Evolutionary conservation across 2,888 invertebrate species (phyloP).

Genomic region (Linnaemya vulpina): DNA sequence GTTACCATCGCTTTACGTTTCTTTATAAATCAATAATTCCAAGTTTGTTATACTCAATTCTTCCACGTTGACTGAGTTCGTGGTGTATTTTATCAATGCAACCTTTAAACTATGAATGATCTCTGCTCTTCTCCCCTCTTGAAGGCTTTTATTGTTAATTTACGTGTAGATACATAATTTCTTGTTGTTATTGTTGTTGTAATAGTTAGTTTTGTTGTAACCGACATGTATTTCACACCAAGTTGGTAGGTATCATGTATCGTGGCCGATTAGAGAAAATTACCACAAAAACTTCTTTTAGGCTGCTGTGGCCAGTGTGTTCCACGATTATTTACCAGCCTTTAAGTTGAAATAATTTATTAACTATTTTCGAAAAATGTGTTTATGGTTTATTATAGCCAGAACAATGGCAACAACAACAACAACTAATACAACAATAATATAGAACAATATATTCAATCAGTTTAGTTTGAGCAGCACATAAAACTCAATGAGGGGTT

Average conservation of each 20-base stretch:
- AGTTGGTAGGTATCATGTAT: conserved; percentile 75
- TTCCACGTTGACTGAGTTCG: not conserved
- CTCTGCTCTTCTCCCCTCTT: conserved; percentile 61
- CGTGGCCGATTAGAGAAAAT: conserved; percentile 62
- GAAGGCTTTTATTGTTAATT: conserved; percentile 13
- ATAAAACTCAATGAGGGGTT: conserved; percentile 29
- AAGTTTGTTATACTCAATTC: too few species aligned
- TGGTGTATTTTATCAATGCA: conserved; percentile 13
- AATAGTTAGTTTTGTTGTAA: conserved; percentile 63
- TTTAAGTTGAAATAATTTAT: conserved; percentile 45
- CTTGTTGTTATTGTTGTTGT: conserved; percentile 12
- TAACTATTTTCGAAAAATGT: conserved; percentile 50
- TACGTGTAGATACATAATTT: conserved; percentile 37
- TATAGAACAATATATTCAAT: conserved; percentile 44
- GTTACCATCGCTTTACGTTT: too few species aligned
- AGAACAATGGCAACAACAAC: not conserved
- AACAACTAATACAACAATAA: not conserved
- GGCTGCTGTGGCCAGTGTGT: not conserved
- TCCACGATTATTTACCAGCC: conserved; percentile 7
- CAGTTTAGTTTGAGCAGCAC: conserved; percentile 18
- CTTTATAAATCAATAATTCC: too few species aligned
- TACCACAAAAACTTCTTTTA: not conserved
- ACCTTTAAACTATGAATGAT: conserved; percentile 29
- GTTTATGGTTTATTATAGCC: conserved; percentile 57
- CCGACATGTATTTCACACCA: conserved; percentile 78